These are phyloP conservation scores for Cichlasoma orientale DNA, from an alignment of 2,797 vertebrate genomes.

Conservation along the genomic window DNA sequence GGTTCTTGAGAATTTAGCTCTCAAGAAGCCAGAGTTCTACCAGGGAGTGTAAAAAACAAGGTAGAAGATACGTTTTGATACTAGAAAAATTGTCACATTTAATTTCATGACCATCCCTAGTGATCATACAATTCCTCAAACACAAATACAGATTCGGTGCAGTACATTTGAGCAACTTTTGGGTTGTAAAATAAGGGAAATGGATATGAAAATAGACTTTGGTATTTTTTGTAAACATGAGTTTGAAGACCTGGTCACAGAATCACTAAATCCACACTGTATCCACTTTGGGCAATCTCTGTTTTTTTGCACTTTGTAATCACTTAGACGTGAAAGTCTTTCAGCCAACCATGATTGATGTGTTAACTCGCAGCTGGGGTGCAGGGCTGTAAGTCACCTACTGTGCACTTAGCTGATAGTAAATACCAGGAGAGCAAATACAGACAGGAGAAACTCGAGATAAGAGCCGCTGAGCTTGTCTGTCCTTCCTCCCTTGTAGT, in stretches of 20 bases:
- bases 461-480: conserved; percentile 51
- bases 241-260: conserved; percentile 20
- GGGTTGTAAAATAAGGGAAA: background rate
- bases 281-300: background rate
- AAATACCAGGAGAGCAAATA: conserved; percentile 65
- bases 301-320: background rate
- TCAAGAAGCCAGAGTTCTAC: background rate
- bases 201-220: background rate
- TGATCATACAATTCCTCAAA: background rate
- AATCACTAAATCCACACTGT: conserved; percentile 32
- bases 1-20: background rate
- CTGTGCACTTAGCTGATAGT: conserved; percentile 61
- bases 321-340: conserved; percentile 40
- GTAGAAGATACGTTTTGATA: background rate
- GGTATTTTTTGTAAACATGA: background rate
- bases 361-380: conserved; percentile 45
- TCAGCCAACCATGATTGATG: conserved; percentile 56
- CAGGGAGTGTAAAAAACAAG: background rate
- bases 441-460: conserved; percentile 55
- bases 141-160: background rate
- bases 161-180: background rate
- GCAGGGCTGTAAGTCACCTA: conserved; percentile 52
- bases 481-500: conserved; percentile 39
- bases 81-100: background rate
- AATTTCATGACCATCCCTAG: background rate